These are phyloP conservation scores for Eurytemora carolleeae DNA, from an alignment of 1,140 invertebrate genomes.

Conservation along the genomic window DNA sequence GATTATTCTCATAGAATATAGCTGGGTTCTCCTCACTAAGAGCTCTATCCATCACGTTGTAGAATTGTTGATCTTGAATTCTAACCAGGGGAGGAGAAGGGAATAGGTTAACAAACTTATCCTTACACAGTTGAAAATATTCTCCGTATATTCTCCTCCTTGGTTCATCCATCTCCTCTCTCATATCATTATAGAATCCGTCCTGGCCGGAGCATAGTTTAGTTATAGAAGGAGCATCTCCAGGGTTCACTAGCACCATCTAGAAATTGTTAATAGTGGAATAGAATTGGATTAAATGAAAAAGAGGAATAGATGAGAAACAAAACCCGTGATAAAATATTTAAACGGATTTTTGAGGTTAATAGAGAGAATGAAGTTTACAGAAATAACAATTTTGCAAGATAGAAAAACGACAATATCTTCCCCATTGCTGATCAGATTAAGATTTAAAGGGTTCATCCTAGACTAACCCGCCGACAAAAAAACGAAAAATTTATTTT, in stretches of 20 bases:
- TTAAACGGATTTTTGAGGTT: no score
- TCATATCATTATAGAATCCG: slow-evolving; percentile 3
- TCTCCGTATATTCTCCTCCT: neutral
- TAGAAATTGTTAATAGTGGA: no score
- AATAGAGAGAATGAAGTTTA: no score
- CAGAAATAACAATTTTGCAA: no score
- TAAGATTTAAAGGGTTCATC: no score
- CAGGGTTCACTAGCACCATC: slow-evolving; percentile 11
- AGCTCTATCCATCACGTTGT: neutral
- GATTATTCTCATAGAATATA: neutral
- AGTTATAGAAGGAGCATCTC: slow-evolving; percentile 7
- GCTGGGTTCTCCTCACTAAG: neutral
- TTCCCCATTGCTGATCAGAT: no score
- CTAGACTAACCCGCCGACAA: no score
- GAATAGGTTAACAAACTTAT: neutral
- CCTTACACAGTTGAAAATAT: neutral
- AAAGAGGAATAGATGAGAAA: no score
- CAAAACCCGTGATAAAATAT: no score
- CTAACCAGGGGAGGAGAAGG: neutral
- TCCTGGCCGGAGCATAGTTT: slow-evolving; percentile 3
- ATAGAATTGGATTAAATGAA: no score
- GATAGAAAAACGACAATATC: no score
- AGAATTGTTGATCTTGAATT: neutral
- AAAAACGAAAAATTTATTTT: no score
- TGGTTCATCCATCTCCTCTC: neutral